A percentile compares a stretch with the other conserved stretches of the same genome.
Evolutionary conservation across 2,797 vertebrate genomes (phyloP).

Genomic region (Acrocephalus scirpaceus): DNA sequence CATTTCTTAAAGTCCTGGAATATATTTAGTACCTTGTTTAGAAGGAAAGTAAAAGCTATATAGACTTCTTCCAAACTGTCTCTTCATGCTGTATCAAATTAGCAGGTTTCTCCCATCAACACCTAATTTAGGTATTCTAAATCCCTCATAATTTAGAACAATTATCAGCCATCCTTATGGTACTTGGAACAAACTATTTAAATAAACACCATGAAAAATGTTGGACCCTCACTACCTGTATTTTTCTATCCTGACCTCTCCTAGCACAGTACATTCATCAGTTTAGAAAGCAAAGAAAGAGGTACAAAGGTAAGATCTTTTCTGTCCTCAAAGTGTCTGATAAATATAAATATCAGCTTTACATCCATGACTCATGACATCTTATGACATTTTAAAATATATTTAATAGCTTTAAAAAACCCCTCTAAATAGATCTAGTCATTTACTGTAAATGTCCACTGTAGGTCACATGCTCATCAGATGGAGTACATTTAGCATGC

Average conservation of each 20-base stretch:
- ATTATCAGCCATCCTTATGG: not conserved
- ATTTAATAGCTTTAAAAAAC: constrained; percentile 59
- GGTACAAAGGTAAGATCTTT: constrained; percentile 47
- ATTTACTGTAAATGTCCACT: constrained; percentile 66
- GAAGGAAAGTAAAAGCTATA: not conserved
- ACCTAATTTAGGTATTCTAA: not conserved
- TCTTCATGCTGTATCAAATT: not conserved
- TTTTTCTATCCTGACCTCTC: constrained; percentile 52
- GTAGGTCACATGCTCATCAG: constrained; percentile 33
- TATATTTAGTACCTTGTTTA: not conserved
- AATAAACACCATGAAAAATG: constrained; percentile 57
- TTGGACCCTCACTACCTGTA: not conserved
- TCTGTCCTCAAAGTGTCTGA: constrained; percentile 51
- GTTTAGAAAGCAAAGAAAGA: constrained; percentile 47
- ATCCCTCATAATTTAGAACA: not conserved
- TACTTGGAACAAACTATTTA: not conserved
- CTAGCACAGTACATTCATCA: constrained; percentile 45
- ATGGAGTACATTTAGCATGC: constrained; percentile 17
- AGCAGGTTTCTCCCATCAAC: not conserved
- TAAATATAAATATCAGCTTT: constrained; percentile 70
- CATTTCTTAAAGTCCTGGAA: not conserved
- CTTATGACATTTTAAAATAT: constrained; percentile 58
- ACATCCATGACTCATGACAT: constrained; percentile 39
- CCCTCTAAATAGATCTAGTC: constrained; percentile 31
- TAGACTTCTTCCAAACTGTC: not conserved